Percentiles rank a stretch among this genome's conserved stretches.
Conservation (phyloP, 2,888 invertebrate genomes). For the Acleris cristana region DNA sequence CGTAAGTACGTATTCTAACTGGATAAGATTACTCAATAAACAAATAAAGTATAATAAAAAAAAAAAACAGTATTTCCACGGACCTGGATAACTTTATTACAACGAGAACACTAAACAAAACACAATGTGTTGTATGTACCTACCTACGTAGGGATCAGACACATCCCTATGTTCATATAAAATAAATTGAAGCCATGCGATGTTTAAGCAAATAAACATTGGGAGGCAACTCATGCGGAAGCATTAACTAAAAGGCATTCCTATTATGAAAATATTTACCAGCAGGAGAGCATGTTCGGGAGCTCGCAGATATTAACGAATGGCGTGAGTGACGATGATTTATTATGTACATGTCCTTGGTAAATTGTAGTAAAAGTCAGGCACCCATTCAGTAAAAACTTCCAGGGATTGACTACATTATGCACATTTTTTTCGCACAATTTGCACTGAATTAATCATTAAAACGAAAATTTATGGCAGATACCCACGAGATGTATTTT, state of each 20-base stretch:
- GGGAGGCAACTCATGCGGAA: constrained; percentile 16
- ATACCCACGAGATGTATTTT: constrained; percentile 23
- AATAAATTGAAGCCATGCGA: neutral
- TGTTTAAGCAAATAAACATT: constrained; percentile 9
- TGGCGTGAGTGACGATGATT: constrained; percentile 71
- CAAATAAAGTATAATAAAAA: too few relatives aligned
- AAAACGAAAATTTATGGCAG: constrained; percentile 43
- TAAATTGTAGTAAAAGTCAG: constrained; percentile 64
- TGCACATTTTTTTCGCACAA: constrained; percentile 45
- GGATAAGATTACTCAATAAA: too few relatives aligned
- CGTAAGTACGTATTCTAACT: too few relatives aligned
- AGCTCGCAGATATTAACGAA: constrained; percentile 72
- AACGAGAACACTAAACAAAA: too few relatives aligned
- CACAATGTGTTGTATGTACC: too few relatives aligned
- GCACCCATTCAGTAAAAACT: constrained; percentile 67
- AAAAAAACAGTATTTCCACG: too few relatives aligned
- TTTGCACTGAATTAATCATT: constrained; percentile 46
- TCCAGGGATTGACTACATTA: constrained; percentile 53
- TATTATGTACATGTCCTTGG: constrained; percentile 82
- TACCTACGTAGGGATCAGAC: too few relatives aligned
- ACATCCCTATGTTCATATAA: neutral
- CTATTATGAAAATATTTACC: constrained; percentile 59
- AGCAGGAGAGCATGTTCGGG: constrained; percentile 72
- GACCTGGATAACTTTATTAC: too few relatives aligned
- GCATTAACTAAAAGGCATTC: constrained; percentile 9